These are phyloP conservation scores for Lysandra bellargus DNA, from an alignment of 2,888 invertebrate genomes.

Conservation along the genomic window DNA sequence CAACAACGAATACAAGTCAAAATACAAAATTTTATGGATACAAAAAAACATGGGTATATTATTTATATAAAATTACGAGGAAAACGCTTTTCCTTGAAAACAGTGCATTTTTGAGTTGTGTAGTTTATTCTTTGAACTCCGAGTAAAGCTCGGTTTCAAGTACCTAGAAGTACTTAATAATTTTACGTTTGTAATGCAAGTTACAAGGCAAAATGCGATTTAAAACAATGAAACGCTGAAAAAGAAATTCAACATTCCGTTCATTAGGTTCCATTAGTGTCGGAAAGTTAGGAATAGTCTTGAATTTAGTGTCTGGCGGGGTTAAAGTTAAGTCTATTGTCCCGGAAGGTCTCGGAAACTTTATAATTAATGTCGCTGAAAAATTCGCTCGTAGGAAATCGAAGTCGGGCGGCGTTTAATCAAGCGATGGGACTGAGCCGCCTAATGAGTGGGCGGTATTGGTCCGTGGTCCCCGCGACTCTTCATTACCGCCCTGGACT, in stretches of 20 bases:
- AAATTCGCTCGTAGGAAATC: slow-evolving; percentile 55
- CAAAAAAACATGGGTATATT: too few relatives aligned
- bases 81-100: too few relatives aligned
- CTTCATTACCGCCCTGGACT: slow-evolving; percentile 16
- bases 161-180: neutral
- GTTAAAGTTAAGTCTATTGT: slow-evolving; percentile 55
- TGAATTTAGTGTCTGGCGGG: slow-evolving; percentile 38
- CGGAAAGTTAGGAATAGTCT: slow-evolving; percentile 36
- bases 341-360: slow-evolving; percentile 54
- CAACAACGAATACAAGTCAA: too few relatives aligned
- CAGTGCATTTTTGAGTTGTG: too few relatives aligned
- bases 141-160: too few relatives aligned
- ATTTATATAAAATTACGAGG: too few relatives aligned
- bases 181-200: too few relatives aligned
- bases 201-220: neutral
- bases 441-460: slow-evolving; percentile 38
- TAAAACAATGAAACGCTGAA: slow-evolving; percentile 9
- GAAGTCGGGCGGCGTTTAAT: slow-evolving; percentile 57
- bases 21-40: too few relatives aligned
- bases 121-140: too few relatives aligned
- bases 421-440: slow-evolving; percentile 48
- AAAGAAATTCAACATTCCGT: slow-evolving; percentile 29
- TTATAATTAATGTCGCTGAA: slow-evolving; percentile 64
- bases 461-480: slow-evolving; percentile 28
- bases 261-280: slow-evolving; percentile 29